Evolutionary conservation across 2,797 vertebrate genomes (phyloP).

Genomic region (Xenentodon cancila): DNA sequence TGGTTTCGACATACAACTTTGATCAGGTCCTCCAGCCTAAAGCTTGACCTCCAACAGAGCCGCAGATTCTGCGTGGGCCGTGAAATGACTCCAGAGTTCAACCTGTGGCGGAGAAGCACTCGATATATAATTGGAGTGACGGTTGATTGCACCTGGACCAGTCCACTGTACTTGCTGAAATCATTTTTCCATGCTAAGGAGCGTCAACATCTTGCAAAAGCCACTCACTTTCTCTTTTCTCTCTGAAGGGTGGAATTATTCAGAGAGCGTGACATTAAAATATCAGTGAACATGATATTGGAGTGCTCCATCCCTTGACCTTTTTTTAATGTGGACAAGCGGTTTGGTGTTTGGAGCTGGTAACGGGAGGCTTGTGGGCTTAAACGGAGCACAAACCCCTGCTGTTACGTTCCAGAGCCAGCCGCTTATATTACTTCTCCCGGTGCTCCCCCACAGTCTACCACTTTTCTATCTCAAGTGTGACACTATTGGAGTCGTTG

Average conservation of each 20-base stretch:
- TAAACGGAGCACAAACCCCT: constrained; percentile 31
- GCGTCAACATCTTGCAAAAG: constrained; percentile 58
- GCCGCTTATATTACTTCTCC: constrained; percentile 36
- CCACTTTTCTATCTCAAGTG: constrained; percentile 27
- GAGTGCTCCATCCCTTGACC: constrained; percentile 41
- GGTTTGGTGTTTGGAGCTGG: constrained; percentile 48
- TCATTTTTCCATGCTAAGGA: constrained; percentile 64
- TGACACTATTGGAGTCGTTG: constrained; percentile 40
- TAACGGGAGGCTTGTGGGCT: constrained; percentile 60
- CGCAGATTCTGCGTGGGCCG: constrained; percentile 32
- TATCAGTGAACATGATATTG: constrained; percentile 48
- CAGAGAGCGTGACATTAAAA: constrained; percentile 52
- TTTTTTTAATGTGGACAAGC: constrained; percentile 60
- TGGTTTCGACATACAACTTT: constrained; percentile 6
- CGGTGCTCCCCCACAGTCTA: constrained; percentile 33
- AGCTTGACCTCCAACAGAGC: constrained; percentile 39
- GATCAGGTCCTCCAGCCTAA: constrained; percentile 37
- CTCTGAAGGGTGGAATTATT: constrained; percentile 39
- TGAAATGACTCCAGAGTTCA: constrained; percentile 48
- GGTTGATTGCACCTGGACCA: constrained; percentile 58
- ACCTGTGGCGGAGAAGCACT: constrained; percentile 37
- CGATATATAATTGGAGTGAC: constrained; percentile 56
- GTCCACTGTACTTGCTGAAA: constrained; percentile 45
- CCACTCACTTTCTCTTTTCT: constrained; percentile 12
- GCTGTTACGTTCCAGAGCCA: constrained; percentile 37